A percentile compares a stretch with the other conserved stretches of the same genome.
These are phyloP conservation scores for Eurypyga helias DNA, from an alignment of 2,113 vertebrate genomes.

Conservation along the genomic window DNA sequence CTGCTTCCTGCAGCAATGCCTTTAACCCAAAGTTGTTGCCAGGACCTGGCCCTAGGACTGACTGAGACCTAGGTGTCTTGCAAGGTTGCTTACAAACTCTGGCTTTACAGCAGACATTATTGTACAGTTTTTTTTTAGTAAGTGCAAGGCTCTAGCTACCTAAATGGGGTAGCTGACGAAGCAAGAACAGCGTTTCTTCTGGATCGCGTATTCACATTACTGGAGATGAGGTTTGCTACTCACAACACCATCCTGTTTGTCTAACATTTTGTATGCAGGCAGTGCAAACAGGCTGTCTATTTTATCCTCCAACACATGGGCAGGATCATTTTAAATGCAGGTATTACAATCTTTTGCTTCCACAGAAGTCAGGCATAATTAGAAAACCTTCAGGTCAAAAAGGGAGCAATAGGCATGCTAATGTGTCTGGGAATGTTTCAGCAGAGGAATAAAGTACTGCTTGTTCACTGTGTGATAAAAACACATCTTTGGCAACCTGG, in stretches of 20 bases:
- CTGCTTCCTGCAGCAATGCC: not conserved
- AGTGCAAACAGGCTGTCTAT: not conserved
- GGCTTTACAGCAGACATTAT: not conserved
- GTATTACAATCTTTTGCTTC: not conserved
- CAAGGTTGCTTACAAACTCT: not conserved
- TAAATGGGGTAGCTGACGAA: not conserved
- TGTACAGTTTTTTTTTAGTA: not conserved
- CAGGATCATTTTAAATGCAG: not conserved
- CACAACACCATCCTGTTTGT: not conserved
- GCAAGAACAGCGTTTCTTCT: not conserved
- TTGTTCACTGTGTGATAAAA: not conserved
- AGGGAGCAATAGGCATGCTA: not conserved
- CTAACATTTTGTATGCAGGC: not conserved
- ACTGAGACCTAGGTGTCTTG: not conserved
- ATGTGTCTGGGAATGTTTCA: not conserved
- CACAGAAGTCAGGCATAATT: not conserved
- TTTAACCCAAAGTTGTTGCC: not conserved
- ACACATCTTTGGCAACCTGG: not conserved
- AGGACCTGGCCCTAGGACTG: not conserved
- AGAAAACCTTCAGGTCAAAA: not conserved
- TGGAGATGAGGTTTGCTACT: not conserved
- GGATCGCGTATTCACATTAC: accelerated
- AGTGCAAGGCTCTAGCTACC: not conserved
- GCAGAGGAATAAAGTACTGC: not conserved
- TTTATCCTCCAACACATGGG: not conserved